These are phyloP conservation scores for Athene noctua DNA, from an alignment of 2,113 vertebrate species.

Conservation along the genomic window DNA sequence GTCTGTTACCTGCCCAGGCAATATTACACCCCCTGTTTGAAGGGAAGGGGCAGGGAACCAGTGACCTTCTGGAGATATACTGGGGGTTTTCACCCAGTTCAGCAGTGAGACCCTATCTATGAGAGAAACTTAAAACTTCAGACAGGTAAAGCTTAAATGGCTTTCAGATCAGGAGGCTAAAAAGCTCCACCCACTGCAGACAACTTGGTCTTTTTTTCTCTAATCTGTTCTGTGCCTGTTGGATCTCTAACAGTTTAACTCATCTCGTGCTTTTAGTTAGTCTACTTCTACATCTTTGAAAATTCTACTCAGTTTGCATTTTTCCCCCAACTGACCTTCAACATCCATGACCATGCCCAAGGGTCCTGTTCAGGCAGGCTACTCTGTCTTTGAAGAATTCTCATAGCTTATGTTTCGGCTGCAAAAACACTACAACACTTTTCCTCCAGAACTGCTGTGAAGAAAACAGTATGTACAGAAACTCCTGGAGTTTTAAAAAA, in stretches of 20 bases:
- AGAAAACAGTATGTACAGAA: not conserved
- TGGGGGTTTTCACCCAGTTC: fast-evolving
- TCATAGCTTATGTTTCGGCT: not conserved
- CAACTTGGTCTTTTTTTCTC: not conserved
- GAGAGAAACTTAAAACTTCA: not conserved
- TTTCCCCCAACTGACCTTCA: not conserved
- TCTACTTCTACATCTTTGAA: not conserved
- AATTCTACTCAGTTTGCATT: not conserved
- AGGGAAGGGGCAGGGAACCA: not conserved
- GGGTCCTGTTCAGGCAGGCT: fast-evolving
- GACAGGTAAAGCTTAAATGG: fast-evolving
- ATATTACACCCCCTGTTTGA: not conserved
- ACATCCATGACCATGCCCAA: fast-evolving
- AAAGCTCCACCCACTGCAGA: not conserved
- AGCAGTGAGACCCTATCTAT: not conserved
- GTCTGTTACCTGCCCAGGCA: not conserved
- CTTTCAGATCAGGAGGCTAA: not conserved
- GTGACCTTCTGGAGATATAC: fast-evolving
- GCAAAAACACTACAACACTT: not conserved
- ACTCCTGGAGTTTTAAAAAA: not conserved
- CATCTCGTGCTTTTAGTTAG: not conserved
- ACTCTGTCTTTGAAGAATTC: not conserved
- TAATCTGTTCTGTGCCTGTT: fast-evolving
- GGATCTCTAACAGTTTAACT: too few species aligned
- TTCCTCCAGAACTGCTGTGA: not conserved